Evolutionary conservation across 2,113 vertebrate species (phyloP).

Genomic region (Lates calcarifer): DNA sequence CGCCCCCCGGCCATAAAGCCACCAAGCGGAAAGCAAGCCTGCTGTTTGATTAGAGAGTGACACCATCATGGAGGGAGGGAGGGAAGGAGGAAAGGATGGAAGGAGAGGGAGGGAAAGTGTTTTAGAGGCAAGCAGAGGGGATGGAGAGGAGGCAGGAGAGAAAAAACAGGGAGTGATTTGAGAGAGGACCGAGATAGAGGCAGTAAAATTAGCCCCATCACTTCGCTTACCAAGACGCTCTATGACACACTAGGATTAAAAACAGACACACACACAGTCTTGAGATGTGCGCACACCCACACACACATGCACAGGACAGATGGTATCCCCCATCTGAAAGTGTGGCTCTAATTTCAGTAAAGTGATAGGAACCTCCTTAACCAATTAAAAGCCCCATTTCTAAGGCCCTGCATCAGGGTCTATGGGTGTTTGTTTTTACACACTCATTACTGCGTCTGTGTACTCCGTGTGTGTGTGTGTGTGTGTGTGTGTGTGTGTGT

Average conservation of each 20-base stretch:
- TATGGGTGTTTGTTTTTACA: conserved; percentile 26
- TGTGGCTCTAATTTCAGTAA: conserved; percentile 72
- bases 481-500: background rate
- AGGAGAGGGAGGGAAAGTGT: conserved; percentile 57
- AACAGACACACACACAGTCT: conserved; percentile 25
- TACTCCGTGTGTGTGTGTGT: background rate
- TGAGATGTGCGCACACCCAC: conserved; percentile 16
- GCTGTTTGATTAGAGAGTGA: conserved; percentile 90
- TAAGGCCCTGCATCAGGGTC: conserved; percentile 36
- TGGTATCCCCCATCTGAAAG: conserved; percentile 68
- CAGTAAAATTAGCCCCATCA: conserved; percentile 77
- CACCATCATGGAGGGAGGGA: conserved; percentile 73
- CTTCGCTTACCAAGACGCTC: conserved; percentile 60
- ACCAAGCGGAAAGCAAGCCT: conserved; percentile 90
- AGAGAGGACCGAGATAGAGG: conserved; percentile 62
- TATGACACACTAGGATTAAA: conserved; percentile 72
- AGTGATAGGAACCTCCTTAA: conserved; percentile 79
- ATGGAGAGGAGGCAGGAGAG: conserved; percentile 55
- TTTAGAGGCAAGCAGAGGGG: conserved; percentile 51
- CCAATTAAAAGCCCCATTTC: conserved; percentile 73
- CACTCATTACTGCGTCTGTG: conserved; percentile 36
- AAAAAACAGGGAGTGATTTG: conserved; percentile 37
- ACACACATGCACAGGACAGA: conserved; percentile 67
- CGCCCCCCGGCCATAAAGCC: conserved; percentile 87
- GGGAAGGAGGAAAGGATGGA: conserved; percentile 46